Evolutionary conservation across 2,113 vertebrate species (phyloP).

Genomic region (Embiotoca jacksoni): DNA sequence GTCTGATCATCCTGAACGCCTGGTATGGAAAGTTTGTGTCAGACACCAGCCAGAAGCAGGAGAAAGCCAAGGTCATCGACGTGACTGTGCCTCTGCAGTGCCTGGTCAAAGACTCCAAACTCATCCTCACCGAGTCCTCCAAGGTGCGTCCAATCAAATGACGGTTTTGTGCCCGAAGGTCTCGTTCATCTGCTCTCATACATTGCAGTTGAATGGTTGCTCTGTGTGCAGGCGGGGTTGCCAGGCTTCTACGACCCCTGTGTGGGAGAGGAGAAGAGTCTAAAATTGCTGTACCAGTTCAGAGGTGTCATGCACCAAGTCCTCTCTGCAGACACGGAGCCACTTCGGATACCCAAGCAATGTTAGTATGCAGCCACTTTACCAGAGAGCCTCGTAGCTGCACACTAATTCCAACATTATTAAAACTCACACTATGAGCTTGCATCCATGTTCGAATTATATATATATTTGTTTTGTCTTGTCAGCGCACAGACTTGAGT

Average conservation of each 20-base stretch:
- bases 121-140: constrained; percentile 95
- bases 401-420: constrained; percentile 5
- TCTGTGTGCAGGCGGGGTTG: constrained; percentile 87
- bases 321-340: constrained; percentile 90
- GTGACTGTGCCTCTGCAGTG: constrained; percentile 97
- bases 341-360: constrained; percentile 97
- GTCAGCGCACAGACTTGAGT: constrained; percentile 94
- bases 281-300: constrained; percentile 98
- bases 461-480: constrained; percentile 23
- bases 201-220: constrained; percentile 6
- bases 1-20: constrained; percentile 94
- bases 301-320: constrained; percentile 96
- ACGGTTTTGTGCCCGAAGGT: not conserved
- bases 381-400: not conserved
- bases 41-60: constrained; percentile 90
- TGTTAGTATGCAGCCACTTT: constrained; percentile 86
- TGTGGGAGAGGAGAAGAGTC: constrained; percentile 94
- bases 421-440: constrained; percentile 7
- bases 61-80: constrained; percentile 94
- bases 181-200: not conserved
- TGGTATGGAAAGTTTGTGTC: constrained; percentile 98
- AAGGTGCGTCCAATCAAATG: constrained; percentile 84
- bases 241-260: constrained; percentile 97
- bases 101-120: constrained; percentile 97
- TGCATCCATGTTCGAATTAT: not conserved